Conservation (phyloP, 2,113 vertebrate genomes). For the Pomatostomus ruficeps region DNA sequence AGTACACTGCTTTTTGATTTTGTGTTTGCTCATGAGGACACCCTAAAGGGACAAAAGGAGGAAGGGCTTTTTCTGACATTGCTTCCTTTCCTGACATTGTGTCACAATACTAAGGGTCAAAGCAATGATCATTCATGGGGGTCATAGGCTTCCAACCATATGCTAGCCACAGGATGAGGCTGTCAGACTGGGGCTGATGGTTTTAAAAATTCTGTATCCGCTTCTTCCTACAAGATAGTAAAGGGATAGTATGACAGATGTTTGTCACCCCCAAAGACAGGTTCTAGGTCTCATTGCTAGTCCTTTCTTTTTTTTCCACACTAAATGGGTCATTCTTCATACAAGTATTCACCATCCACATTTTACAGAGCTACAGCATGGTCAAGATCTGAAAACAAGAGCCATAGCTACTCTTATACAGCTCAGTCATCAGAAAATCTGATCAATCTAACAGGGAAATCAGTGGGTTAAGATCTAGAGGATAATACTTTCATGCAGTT, state of each 20-base stretch:
- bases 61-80: neutral
- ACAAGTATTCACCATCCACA: neutral
- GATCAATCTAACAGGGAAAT: neutral
- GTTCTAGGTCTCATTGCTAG: neutral
- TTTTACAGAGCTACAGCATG: neutral
- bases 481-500: neutral
- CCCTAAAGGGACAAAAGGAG: neutral
- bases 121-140: neutral
- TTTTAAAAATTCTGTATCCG: neutral
- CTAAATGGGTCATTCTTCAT: neutral
- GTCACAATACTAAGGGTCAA: neutral
- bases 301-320: fast-evolving
- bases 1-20: neutral
- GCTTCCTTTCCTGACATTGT: neutral
- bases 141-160: neutral
- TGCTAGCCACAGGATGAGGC: neutral
- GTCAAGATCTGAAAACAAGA: neutral
- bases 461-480: neutral
- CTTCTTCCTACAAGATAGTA: neutral
- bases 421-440: neutral
- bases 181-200: neutral
- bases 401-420: neutral
- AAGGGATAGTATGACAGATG: neutral
- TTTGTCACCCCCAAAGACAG: neutral
- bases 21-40: neutral